phyloP scores from a whole-genome alignment of 2,888 invertebrate species.

The Caenorhabditis doughertyi region DNA sequence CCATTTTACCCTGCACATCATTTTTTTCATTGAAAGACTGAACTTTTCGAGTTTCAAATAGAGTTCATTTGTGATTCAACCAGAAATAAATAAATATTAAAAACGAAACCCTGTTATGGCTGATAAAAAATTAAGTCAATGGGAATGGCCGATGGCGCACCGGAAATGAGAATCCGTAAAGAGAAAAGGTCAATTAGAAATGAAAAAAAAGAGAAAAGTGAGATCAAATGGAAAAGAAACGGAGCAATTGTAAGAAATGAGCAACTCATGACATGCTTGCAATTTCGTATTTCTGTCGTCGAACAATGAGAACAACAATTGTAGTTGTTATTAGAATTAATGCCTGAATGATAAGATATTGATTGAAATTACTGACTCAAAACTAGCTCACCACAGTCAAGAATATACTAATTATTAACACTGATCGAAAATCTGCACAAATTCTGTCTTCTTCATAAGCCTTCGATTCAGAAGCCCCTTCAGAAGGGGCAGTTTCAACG shows the following conservation, averaged over 20 bases:
- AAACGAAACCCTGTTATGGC: constrained; percentile 54
- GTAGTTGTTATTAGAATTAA: constrained; percentile 52
- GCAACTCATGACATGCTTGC: constrained; percentile 57
- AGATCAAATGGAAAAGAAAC: constrained; percentile 7
- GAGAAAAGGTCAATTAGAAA: constrained; percentile 29
- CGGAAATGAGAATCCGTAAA: constrained; percentile 51
- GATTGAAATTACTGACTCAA: background rate
- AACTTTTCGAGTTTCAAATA: background rate
- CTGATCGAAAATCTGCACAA: constrained; percentile 53
- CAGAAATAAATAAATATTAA: constrained; percentile 18
- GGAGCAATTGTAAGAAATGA: constrained; percentile 16
- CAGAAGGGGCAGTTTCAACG: constrained; percentile 31
- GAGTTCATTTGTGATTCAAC: background rate
- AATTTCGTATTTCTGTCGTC: constrained; percentile 63
- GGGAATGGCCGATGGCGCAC: constrained; percentile 56
- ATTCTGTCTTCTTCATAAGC: constrained; percentile 30
- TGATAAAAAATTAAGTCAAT: constrained; percentile 56
- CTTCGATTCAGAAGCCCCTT: constrained; percentile 43
- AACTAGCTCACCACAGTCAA: constrained; percentile 44
- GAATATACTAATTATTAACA: constrained; percentile 40
- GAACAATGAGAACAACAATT: constrained; percentile 50
- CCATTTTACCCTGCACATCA: constrained; percentile 13
- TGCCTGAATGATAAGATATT: constrained; percentile 15
- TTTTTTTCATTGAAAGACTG: background rate
- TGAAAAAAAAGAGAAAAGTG: constrained; percentile 2